These are phyloP conservation scores for Dipodomys ordii DNA, from an alignment of 2,113 vertebrate species.

Conservation along the genomic window DNA sequence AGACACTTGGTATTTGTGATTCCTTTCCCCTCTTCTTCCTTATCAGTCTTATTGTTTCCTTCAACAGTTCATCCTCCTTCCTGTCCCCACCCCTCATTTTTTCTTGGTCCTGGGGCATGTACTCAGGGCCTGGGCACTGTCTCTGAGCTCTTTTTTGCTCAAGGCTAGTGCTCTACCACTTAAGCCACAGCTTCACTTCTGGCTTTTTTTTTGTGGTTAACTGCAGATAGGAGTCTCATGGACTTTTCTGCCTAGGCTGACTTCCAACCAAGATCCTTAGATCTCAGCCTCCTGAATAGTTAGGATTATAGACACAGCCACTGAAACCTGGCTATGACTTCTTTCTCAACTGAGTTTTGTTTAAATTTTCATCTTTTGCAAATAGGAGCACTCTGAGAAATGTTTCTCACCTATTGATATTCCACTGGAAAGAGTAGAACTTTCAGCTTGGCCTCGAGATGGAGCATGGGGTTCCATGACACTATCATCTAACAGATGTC, in stretches of 20 bases:
- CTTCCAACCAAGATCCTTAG: no score
- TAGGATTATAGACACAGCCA: no score
- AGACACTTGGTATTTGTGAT: neutral
- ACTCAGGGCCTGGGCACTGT: no score
- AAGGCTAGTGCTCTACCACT: no score
- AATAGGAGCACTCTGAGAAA: neutral
- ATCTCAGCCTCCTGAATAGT: no score
- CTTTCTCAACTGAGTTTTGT: neutral
- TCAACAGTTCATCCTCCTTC: neutral
- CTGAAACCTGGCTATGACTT: neutral
- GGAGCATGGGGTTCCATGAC: constrained; percentile 97
- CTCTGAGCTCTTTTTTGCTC: no score
- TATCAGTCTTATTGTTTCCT: neutral
- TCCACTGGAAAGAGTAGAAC: constrained; percentile 97
- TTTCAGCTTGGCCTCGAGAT: constrained; percentile 94
- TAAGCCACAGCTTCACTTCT: no score
- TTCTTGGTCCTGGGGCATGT: no score
- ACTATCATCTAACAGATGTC: constrained; percentile 97
- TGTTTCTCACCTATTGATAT: constrained; percentile 95
- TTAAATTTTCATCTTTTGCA: neutral
- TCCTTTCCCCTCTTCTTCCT: neutral
- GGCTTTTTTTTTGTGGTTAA: no score
- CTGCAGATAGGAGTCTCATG: no score
- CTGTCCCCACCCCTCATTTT: no score
- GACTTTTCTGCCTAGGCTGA: no score